A percentile compares a stretch with the other conserved stretches of the same genome.
These are phyloP conservation scores for Alouatta caraya DNA, from an alignment of 2,797 vertebrate genomes.

Conservation along the genomic window DNA sequence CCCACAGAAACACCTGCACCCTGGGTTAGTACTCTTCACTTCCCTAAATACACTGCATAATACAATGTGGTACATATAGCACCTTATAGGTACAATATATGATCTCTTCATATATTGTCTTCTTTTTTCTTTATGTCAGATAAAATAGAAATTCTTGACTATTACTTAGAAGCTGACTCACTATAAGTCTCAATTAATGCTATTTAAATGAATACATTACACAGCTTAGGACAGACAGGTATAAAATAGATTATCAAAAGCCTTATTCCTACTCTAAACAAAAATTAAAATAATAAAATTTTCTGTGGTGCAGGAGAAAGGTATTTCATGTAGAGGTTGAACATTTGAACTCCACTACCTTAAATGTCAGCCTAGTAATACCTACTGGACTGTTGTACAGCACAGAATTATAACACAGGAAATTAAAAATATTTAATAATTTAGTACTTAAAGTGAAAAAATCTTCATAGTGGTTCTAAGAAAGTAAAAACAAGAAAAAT, in stretches of 20 bases:
- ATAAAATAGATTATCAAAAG: neutral
- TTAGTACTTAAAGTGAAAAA: neutral
- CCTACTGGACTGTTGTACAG: neutral
- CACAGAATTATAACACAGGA: neutral
- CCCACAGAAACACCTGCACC: neutral
- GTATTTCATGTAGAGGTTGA: neutral
- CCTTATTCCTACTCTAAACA: neutral
- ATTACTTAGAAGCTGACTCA: neutral
- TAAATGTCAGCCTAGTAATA: neutral
- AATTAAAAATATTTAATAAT: neutral
- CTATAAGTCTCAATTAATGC: neutral
- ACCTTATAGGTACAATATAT: neutral
- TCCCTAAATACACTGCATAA: neutral
- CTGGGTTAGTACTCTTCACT: neutral
- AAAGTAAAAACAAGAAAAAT: neutral
- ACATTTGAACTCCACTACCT: neutral
- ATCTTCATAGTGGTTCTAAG: neutral
- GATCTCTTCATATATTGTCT: neutral
- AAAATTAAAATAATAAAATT: neutral
- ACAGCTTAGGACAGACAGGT: neutral
- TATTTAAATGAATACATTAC: neutral
- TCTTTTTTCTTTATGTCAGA: neutral
- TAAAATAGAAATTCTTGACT: neutral
- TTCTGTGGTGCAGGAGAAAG: neutral
- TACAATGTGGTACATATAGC: neutral